Conservation (phyloP, 2,888 invertebrate species). For the Dasysyrphus albostriatus region DNA sequence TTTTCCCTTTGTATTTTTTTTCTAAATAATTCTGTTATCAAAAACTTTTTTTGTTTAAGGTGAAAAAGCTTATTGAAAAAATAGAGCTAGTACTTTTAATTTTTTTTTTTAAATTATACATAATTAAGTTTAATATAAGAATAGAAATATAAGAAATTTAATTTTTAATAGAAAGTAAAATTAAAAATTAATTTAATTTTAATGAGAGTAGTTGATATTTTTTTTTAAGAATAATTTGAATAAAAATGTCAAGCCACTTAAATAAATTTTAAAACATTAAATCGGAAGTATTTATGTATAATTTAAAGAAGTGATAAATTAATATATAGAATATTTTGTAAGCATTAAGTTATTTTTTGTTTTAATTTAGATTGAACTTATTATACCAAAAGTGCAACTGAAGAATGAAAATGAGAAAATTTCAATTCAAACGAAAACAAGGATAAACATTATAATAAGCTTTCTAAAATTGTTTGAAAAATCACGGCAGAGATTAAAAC, state of each 20-base stretch:
- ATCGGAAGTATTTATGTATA: neutral
- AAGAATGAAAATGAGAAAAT: neutral
- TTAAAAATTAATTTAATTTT: neutral
- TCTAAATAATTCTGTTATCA: conserved; percentile 22
- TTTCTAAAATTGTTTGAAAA: neutral
- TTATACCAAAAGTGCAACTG: neutral
- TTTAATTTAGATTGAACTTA: neutral
- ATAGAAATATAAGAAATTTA: neutral
- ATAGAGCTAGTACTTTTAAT: conserved; percentile 2
- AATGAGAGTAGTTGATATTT: neutral
- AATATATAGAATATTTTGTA: neutral
- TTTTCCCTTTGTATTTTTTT: conserved; percentile 32
- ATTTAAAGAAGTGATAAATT: neutral
- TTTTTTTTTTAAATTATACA: neutral
- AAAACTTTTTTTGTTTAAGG: neutral
- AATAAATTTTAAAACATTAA: neutral
- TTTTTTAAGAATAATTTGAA: neutral
- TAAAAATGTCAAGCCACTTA: conserved; percentile 8
- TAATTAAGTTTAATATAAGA: neutral
- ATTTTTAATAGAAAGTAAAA: neutral
- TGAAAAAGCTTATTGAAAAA: conserved; percentile 6
- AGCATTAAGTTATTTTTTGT: neutral
- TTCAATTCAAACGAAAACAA: neutral
- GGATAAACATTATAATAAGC: neutral
- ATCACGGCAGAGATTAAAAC: neutral